Evolutionary conservation across 2,797 vertebrate genomes (phyloP).

Genomic region (Mionectes olivaceus): DNA sequence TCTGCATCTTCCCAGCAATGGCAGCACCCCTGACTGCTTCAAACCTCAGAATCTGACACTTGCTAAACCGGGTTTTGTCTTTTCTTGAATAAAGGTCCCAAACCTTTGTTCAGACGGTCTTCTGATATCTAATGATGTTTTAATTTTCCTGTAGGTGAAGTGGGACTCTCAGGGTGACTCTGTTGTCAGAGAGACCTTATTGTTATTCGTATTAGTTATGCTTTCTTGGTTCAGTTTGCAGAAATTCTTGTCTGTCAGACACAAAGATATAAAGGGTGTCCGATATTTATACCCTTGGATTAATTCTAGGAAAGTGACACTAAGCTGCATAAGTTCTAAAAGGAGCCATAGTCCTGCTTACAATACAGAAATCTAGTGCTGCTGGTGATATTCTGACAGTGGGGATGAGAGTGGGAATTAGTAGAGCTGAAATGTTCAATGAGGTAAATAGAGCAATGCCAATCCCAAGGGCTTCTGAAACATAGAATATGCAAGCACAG

Average conservation of each 20-base stretch:
- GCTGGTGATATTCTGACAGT: background rate
- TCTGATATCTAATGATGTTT: background rate
- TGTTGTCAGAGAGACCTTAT: background rate
- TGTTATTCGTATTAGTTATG: background rate
- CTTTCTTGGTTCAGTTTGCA: background rate
- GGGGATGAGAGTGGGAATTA: background rate
- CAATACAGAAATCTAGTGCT: background rate
- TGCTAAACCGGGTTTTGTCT: background rate
- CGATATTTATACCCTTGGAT: background rate
- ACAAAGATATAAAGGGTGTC: background rate
- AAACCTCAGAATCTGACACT: background rate
- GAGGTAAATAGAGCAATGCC: background rate
- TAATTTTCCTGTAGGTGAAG: background rate
- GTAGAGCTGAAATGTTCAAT: background rate
- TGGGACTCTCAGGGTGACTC: background rate
- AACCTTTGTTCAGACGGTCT: background rate
- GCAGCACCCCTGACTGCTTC: background rate
- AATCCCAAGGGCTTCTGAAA: background rate
- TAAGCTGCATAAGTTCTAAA: background rate
- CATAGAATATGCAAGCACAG: background rate
- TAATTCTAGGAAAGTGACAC: background rate
- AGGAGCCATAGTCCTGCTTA: background rate
- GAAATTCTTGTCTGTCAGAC: background rate
- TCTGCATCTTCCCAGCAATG: background rate
- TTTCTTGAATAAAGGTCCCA: background rate